Evolutionary conservation across 2,797 vertebrate genomes (phyloP), one percentile per base, ranked within the genome.

Genomic region (Antennarius maculatus): DNA sequence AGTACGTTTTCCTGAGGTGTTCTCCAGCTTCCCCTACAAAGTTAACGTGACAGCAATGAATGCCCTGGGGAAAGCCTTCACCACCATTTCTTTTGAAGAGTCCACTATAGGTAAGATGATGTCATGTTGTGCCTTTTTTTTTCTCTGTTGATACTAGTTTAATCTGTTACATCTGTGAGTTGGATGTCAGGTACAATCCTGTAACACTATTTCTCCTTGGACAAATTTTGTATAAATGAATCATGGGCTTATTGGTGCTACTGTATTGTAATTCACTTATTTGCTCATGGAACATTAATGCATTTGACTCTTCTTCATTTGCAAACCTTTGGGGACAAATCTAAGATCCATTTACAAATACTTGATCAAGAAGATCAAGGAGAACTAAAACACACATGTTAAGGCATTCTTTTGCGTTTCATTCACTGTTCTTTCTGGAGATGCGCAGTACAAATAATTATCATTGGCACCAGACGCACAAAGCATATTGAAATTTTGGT

Each of bases 11-110:
- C 92, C 94, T 10, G 96, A 97, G 81, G 94, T 99, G 76, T 99
- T 99, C 91, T 97, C 96, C 0, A 96, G 91, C 11, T 90, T 91
- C 88, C 96, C 96, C 62, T 99, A 99, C 93, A 93, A 91, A 75
- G 97, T 98, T 71, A 98, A 96, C 1, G 90, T 99, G 81, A 97
- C 94, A 0, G 96, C 96, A 23, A 90, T 95, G 77, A 99, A 97
- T 16, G 89, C 95, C 11, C 89, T 99, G 90, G 97, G 97, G 42
- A 94, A 93, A 86, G 94, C 94, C 7, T 94, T 88, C 52, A 89
- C 85, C 16, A 84, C 91, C 14, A 76, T 93, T 82, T 94, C 93
- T 68, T 99, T 98, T 29, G 97, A 99, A 1, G 97, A 99, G 88
- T 94, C 96, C 71, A 79, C 68, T 56, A 99, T 99, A 91, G 97